phyloP scores from a whole-genome alignment of 1,140 invertebrate genomes.

The Megathymus violae region DNA sequence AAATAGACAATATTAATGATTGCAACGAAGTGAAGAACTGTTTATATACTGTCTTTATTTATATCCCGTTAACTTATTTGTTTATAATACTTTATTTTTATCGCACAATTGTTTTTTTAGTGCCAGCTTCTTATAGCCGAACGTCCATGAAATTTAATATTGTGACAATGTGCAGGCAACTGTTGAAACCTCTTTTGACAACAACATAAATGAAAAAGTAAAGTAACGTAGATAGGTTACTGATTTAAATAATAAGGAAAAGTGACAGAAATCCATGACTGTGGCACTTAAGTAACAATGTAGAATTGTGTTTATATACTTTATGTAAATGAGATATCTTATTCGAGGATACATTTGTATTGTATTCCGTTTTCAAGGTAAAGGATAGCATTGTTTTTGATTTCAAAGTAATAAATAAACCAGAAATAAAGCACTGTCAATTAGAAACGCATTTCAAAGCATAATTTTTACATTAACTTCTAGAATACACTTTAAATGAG shows the following conservation, averaged over 20 bases:
- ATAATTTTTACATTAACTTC: too few relatives aligned
- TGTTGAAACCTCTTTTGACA: conserved; percentile 11
- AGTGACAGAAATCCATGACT: neutral
- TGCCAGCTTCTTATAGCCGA: conserved; percentile 1
- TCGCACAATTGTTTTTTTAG: conserved; percentile 10
- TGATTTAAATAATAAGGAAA: neutral
- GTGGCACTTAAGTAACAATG: neutral
- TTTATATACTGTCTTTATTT: neutral
- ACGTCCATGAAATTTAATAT: conserved; percentile 11
- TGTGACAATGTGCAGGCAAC: conserved; percentile 6
- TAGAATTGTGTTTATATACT: neutral
- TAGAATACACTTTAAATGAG: too few relatives aligned
- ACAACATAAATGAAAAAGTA: conserved; percentile 2
- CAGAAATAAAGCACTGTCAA: too few relatives aligned
- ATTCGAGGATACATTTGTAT: conserved; percentile 10
- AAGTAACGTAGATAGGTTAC: neutral
- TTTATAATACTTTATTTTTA: conserved; percentile 10
- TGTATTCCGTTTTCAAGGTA: neutral
- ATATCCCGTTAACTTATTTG: conserved; percentile 13
- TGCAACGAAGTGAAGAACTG: too few relatives aligned
- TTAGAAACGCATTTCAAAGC: too few relatives aligned
- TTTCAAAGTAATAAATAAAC: too few relatives aligned
- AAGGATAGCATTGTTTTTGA: neutral
- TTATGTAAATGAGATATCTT: conserved; percentile 5
- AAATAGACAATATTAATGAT: too few relatives aligned